These are phyloP conservation scores for Rhegmatorhina hoffmannsi DNA, from an alignment of 2,113 vertebrate genomes.

Conservation along the genomic window DNA sequence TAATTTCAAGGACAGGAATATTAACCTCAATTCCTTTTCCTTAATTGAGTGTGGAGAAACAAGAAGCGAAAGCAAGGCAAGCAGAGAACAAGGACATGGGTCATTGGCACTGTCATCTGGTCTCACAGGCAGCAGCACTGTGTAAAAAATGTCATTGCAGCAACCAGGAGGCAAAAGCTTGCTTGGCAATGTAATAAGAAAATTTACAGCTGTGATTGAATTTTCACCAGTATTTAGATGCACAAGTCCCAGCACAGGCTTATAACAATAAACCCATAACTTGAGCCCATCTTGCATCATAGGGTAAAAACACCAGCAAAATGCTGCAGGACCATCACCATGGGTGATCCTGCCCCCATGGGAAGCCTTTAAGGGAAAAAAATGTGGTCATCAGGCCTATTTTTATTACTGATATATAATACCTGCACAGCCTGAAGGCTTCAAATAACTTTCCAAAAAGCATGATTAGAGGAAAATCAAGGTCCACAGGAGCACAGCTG, in stretches of 20 bases:
- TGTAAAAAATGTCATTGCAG: neutral
- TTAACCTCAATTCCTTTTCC: slow-evolving; percentile 62
- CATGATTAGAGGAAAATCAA: neutral
- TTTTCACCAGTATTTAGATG: neutral
- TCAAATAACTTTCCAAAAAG: neutral
- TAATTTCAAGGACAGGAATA: slow-evolving; percentile 55
- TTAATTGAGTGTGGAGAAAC: slow-evolving; percentile 59
- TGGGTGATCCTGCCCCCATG: neutral
- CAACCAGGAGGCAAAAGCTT: neutral
- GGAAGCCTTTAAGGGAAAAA: neutral
- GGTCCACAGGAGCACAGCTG: neutral
- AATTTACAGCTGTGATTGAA: neutral
- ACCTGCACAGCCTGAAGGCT: neutral
- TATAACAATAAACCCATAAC: neutral
- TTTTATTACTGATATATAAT: neutral
- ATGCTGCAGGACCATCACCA: neutral
- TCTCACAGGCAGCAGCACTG: neutral
- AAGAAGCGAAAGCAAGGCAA: neutral
- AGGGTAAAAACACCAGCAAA: neutral
- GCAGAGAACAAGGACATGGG: slow-evolving; percentile 23
- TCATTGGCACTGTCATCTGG: slow-evolving; percentile 33
- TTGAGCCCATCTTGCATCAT: neutral
- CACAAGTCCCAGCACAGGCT: neutral
- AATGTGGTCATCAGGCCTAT: neutral
- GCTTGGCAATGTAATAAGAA: neutral